A percentile compares a stretch with the other conserved stretches of the same genome.
These are phyloP conservation scores for Emmelina monodactyla DNA, from an alignment of 2,888 invertebrate species.

Conservation along the genomic window DNA sequence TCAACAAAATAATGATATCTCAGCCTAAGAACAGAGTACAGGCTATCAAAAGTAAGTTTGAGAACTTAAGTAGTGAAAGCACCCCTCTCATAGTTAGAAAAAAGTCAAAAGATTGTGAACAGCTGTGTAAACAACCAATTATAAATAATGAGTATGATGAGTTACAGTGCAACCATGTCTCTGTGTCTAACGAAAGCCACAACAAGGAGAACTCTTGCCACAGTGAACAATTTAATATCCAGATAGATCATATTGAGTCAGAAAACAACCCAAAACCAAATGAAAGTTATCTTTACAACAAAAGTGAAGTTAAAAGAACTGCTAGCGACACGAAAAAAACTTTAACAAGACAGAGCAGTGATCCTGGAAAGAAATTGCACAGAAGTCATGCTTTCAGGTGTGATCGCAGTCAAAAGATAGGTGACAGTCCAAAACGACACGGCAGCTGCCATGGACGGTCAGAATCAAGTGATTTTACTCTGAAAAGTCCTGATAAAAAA, in stretches of 20 bases:
- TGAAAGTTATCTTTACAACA: slow-evolving; percentile 42
- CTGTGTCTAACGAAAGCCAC: neutral
- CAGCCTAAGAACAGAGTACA: slow-evolving; percentile 65
- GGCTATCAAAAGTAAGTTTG: slow-evolving; percentile 71
- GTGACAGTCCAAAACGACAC: slow-evolving; percentile 36
- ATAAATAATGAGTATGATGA: neutral
- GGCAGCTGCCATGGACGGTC: slow-evolving; percentile 46
- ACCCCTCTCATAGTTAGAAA: slow-evolving; percentile 17
- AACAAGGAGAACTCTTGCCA: slow-evolving; percentile 6
- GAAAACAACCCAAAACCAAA: slow-evolving; percentile 35
- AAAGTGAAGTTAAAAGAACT: slow-evolving; percentile 35
- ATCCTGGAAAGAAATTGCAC: slow-evolving; percentile 64
- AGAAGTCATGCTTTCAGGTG: slow-evolving; percentile 68
- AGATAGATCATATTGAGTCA: slow-evolving; percentile 19
- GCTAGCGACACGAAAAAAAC: slow-evolving; percentile 35
- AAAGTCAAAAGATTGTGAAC: slow-evolving; percentile 14
- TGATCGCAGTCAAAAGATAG: slow-evolving; percentile 48
- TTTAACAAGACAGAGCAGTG: slow-evolving; percentile 50
- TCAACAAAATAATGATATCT: slow-evolving; percentile 51
- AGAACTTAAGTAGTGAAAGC: slow-evolving; percentile 47
- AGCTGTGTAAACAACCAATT: slow-evolving; percentile 5
- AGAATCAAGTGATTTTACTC: slow-evolving; percentile 37
- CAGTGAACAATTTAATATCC: slow-evolving; percentile 14
- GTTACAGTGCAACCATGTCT: neutral
- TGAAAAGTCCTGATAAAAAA: slow-evolving; percentile 43